phyloP scores from a whole-genome alignment of 2,113 vertebrate species.

The Gallinago undulata region DNA sequence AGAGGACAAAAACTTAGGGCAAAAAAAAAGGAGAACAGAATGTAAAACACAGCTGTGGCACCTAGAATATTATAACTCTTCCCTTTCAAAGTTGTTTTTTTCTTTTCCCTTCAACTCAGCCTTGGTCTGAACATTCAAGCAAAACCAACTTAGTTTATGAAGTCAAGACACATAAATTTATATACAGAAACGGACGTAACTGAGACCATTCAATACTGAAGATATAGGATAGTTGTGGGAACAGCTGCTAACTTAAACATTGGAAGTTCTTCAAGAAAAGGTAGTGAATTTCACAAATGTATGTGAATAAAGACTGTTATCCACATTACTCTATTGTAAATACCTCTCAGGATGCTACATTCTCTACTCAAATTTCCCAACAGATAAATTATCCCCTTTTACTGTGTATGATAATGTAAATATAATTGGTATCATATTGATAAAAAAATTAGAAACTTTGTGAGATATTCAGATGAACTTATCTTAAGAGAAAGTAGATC shows the following conservation, averaged over 20 bases:
- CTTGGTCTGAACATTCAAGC: background rate
- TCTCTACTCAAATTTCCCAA: background rate
- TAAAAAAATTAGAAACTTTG: background rate
- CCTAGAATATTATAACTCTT: conserved; percentile 28
- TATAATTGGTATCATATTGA: background rate
- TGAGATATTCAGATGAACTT: background rate
- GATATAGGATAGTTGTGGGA: background rate
- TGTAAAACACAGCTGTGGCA: conserved; percentile 40
- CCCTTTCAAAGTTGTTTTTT: background rate
- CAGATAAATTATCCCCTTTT: background rate
- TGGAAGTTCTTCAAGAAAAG: background rate
- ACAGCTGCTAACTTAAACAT: background rate
- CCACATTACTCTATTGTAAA: background rate
- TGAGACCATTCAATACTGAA: background rate
- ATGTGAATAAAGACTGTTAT: background rate
- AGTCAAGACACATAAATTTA: background rate
- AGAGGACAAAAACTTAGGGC: background rate
- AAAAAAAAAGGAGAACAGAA: background rate
- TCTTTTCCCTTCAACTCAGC: background rate
- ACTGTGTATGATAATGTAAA: background rate
- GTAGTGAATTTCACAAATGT: background rate
- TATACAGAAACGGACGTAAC: background rate
- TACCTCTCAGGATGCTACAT: background rate
- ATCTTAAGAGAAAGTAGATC: background rate
- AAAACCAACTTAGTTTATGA: background rate